Base-by-base conservation (phyloP, 2,113 vertebrate species). In the Psilopsiagon aurifrons region DNA sequence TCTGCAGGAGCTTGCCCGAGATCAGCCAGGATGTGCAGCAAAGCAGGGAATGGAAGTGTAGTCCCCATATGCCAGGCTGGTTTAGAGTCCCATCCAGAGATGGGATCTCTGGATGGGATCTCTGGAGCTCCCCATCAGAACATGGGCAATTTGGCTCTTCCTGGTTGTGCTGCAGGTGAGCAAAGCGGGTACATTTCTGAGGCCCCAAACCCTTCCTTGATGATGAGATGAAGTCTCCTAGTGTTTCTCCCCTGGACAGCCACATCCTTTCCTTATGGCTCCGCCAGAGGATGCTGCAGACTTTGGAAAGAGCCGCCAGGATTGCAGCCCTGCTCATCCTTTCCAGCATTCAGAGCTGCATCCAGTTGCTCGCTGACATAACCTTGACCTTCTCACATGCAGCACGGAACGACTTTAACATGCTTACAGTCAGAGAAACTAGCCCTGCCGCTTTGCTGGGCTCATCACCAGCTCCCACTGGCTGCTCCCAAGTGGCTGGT, bases 221-320 rank as follows among this genome's bases (percentile, higher is more conserved):
- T 37, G 47, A 20, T 3, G 6, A 28, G 47, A 6, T 0, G 5
- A 70, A 83, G 46, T 15, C 12, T 68, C 27, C 5, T 6, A 0
- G 1, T 9, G 6, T 33, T 28, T 62, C n/a, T 91, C 33, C 46
- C 46, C 47, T 25, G 46, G 20, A 4, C 1, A 7, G 20, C 33
- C 67, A 83, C 63, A 88, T 79, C 66, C 49, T 54, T 96, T 94
- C 95, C 88, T 37, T 64, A 14, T 0, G 0, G 76, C 43, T 95
- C 96, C 96, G 35, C 73, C 90, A 97, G 96, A 93, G 95, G 95
- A 96, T 90, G 95, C 95, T 97, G 83, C 81, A 93, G 95, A 47
- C 96, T 92, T 93, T 8, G 3, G 33, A 79, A 96, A 86, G 51
- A 73, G 41, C 29, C 22, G 41, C 39, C 27, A 0, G 0, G 52